Percentiles rank a stretch among this genome's conserved stretches.
These are phyloP conservation scores for Andrena cerasifolii DNA, from an alignment of 1,140 invertebrate genomes.

Conservation along the genomic window DNA sequence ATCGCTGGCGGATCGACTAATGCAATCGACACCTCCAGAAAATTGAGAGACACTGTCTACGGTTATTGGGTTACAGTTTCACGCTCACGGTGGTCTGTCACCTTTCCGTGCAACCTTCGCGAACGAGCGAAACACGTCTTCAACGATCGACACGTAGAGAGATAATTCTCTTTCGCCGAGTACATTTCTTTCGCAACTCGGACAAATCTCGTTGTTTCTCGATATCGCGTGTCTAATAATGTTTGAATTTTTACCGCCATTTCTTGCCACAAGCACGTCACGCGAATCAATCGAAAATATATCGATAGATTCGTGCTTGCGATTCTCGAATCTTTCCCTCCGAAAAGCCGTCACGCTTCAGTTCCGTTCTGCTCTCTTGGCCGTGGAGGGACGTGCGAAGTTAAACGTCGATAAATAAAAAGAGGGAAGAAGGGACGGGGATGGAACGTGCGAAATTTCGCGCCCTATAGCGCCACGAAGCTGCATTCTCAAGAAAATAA, in stretches of 20 bases:
- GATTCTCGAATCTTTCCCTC: not conserved
- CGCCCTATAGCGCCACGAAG: conserved; percentile 44
- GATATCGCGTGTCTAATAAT: conserved; percentile 5
- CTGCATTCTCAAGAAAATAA: conserved; percentile 52
- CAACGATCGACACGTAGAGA: conserved; percentile 21
- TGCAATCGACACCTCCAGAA: conserved; percentile 31
- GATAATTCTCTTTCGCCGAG: conserved; percentile 10
- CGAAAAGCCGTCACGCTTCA: not conserved
- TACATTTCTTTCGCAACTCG: not conserved
- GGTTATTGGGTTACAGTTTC: conserved; percentile 69
- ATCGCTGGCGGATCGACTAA: not conserved
- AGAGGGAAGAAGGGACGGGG: conserved; percentile 4
- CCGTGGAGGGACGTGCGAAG: not conserved
- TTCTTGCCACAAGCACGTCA: not conserved
- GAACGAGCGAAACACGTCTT: conserved; percentile 31
- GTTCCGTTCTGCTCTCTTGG: not conserved
- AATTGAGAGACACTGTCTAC: conserved; percentile 62
- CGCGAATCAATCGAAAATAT: not conserved
- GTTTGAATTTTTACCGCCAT: conserved; percentile 17
- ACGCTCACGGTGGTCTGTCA: conserved; percentile 69
- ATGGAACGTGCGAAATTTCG: conserved; percentile 44
- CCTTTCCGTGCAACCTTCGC: conserved; percentile 47
- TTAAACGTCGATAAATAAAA: not conserved
- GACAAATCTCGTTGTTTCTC: not conserved
- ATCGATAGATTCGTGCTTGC: conserved; percentile 7